Conservation (phyloP, 2,113 vertebrate genomes). For the Siniperca chuatsi region DNA sequence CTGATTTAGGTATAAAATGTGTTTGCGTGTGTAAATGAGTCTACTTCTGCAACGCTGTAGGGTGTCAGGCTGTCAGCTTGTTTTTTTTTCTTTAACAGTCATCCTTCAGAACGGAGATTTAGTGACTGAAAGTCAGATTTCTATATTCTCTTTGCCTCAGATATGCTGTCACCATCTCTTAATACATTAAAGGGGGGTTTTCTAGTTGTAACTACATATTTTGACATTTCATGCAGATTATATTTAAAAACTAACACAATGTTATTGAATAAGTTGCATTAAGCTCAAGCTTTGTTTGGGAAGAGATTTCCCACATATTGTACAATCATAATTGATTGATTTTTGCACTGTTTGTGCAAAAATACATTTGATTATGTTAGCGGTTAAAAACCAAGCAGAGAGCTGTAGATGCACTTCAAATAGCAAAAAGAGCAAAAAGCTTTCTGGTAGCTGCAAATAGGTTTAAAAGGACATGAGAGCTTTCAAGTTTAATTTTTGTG, state of each 20-base stretch:
- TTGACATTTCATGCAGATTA: neutral
- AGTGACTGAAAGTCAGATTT: neutral
- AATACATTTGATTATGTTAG: neutral
- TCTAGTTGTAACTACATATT: neutral
- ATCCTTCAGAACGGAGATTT: neutral
- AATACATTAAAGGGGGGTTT: neutral
- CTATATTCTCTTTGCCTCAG: neutral
- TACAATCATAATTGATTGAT: neutral
- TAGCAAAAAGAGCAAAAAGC: neutral
- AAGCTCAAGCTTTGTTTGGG: neutral
- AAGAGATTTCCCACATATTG: neutral
- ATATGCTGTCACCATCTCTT: neutral
- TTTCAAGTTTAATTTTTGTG: neutral
- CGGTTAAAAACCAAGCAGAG: neutral
- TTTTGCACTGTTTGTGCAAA: neutral
- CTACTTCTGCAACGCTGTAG: neutral
- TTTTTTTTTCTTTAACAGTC: conserved; percentile 1
- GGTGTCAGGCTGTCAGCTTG: neutral
- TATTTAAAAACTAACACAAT: neutral
- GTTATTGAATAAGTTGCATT: neutral
- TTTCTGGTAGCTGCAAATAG: neutral
- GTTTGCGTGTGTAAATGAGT: neutral
- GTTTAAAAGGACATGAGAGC: neutral
- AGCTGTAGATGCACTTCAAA: neutral
- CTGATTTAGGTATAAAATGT: neutral